Conservation (phyloP, 2,888 invertebrate species). For the Drosophila lutescens region DNA sequence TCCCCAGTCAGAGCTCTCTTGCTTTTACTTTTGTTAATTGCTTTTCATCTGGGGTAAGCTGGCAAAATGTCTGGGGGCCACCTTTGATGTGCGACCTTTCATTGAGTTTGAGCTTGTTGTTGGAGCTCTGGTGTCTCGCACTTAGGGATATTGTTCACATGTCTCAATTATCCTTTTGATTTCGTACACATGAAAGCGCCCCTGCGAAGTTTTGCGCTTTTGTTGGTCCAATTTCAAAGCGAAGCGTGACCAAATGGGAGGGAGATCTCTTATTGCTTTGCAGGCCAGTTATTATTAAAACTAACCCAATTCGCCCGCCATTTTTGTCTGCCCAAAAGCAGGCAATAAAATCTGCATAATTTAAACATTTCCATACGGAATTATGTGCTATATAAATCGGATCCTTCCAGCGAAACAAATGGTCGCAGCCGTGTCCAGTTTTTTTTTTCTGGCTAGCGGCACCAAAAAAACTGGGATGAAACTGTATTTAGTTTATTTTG, state of each 20-base stretch:
- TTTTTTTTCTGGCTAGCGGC: conserved; percentile 5
- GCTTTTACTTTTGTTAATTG: conserved; percentile 66
- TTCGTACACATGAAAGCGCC: conserved; percentile 42
- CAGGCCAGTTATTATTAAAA: conserved; percentile 28
- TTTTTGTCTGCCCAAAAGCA: conserved; percentile 1
- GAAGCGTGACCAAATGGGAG: conserved; percentile 18
- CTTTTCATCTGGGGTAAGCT: conserved; percentile 60
- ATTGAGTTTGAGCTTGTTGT: conserved; percentile 22
- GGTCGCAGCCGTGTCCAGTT: conserved; percentile 22
- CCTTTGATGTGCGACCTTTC: conserved; percentile 68
- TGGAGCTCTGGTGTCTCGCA: conserved; percentile 48
- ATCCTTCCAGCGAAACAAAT: conserved; percentile 28
- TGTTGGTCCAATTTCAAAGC: conserved; percentile 64
- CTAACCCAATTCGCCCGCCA: not conserved
- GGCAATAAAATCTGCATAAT: conserved; percentile 46
- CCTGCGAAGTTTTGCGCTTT: conserved; percentile 39
- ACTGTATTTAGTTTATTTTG: conserved; percentile 53
- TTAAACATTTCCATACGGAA: conserved; percentile 39
- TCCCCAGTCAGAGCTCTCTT: conserved; percentile 25
- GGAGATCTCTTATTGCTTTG: conserved; percentile 4
- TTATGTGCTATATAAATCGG: conserved; percentile 44
- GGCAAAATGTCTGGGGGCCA: conserved; percentile 44
- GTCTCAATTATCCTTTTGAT: conserved; percentile 77
- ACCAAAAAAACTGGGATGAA: conserved; percentile 29
- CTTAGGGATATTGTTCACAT: conserved; percentile 76